A percentile compares a stretch with the other conserved stretches of the same genome.
These are phyloP conservation scores for Empis stercorea DNA, from an alignment of 2,888 invertebrate genomes.

Conservation along the genomic window DNA sequence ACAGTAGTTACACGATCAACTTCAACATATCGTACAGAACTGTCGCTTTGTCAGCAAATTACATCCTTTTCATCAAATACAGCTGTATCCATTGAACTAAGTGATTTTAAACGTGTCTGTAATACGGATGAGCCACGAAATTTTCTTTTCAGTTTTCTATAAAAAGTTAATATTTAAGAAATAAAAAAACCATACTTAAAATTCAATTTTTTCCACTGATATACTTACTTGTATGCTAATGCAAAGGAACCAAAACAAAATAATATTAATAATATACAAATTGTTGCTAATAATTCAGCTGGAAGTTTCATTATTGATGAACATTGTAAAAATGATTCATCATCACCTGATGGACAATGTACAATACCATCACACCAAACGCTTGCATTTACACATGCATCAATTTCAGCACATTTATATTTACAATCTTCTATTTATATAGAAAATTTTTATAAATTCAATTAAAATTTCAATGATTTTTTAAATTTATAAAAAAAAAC, in stretches of 20 bases:
- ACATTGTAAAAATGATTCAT: constrained; percentile 68
- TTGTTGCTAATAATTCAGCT: constrained; percentile 52
- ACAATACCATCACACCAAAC: constrained; percentile 69
- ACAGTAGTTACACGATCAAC: constrained; percentile 83
- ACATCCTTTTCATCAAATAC: constrained; percentile 77
- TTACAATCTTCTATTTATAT: constrained; percentile 54
- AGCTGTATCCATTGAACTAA: constrained; percentile 61
- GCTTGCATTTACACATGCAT: constrained; percentile 65
- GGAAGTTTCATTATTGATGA: constrained; percentile 65
- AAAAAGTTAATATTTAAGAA: neutral
- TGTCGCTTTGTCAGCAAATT: constrained; percentile 93
- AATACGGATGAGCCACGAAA: constrained; percentile 61
- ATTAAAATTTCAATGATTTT: neutral
- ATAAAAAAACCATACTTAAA: too few relatives aligned
- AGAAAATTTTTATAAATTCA: constrained; percentile 3
- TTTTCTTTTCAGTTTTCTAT: constrained; percentile 43
- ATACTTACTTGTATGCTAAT: constrained; percentile 41
- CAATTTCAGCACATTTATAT: constrained; percentile 62
- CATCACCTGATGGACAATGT: constrained; percentile 69
- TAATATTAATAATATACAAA: constrained; percentile 38
- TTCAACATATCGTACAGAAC: constrained; percentile 87
- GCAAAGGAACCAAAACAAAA: constrained; percentile 37
- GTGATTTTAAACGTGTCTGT: constrained; percentile 65
- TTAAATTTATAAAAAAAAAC: neutral
- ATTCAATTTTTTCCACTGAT: neutral